Conservation (phyloP, 2,888 invertebrate genomes). For the Hirtodrosophila trivittata region DNA sequence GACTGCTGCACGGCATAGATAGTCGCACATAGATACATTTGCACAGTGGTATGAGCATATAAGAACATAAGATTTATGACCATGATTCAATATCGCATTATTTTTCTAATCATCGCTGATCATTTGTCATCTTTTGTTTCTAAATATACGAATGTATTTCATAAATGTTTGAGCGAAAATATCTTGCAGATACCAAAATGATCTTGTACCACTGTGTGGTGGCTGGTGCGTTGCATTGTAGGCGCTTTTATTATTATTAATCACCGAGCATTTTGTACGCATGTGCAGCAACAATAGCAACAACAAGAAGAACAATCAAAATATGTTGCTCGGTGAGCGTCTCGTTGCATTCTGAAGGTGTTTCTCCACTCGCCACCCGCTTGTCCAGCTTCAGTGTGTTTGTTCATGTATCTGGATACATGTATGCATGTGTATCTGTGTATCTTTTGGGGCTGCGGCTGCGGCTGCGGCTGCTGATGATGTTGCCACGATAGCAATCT, state of each 20-base stretch:
- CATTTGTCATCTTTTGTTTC: no score
- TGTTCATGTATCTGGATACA: neutral
- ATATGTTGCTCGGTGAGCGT: conserved; percentile 72
- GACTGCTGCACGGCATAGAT: conserved; percentile 23
- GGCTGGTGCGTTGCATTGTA: conserved; percentile 48
- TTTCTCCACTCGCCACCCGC: conserved; percentile 46
- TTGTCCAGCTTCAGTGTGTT: conserved; percentile 11
- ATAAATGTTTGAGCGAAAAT: no score
- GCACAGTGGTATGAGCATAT: conserved; percentile 36
- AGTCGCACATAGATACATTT: neutral
- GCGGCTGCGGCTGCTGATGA: conserved; percentile 69
- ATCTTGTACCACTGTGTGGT: conserved; percentile 48
- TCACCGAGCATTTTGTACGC: conserved; percentile 78
- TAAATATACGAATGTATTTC: no score
- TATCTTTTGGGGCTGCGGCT: conserved; percentile 58
- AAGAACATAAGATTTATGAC: neutral
- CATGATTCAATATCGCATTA: no score
- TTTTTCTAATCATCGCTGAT: no score
- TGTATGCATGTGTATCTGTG: conserved; percentile 31
- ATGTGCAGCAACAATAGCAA: conserved; percentile 60
- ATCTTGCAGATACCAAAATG: conserved; percentile 1
- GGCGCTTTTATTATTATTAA: conserved; percentile 78
- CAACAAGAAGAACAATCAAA: conserved; percentile 56
- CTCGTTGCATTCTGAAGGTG: conserved; percentile 78
- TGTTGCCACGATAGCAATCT: conserved; percentile 80